These are phyloP conservation scores for Pseudochaenichthys georgianus DNA, from an alignment of 2,797 vertebrate species.

Conservation along the genomic window DNA sequence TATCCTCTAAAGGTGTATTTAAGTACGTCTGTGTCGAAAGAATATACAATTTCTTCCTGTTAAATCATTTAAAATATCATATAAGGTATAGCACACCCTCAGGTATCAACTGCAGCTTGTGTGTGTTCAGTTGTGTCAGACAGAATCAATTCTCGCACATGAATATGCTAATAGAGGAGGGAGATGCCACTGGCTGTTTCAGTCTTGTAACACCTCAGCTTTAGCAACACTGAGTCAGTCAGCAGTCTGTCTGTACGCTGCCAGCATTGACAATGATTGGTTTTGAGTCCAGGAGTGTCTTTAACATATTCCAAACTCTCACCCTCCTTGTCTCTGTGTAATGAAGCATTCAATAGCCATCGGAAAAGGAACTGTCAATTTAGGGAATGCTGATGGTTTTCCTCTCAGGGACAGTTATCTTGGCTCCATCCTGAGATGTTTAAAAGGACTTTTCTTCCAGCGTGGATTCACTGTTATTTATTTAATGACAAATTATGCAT, in stretches of 20 bases:
- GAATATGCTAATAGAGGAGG: constrained; percentile 73
- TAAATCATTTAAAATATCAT: constrained; percentile 40
- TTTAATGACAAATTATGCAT: background rate
- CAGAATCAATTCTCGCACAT: constrained; percentile 56
- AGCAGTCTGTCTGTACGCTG: constrained; percentile 66
- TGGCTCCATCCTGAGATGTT: constrained; percentile 4
- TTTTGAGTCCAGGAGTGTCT: constrained; percentile 47
- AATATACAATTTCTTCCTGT: constrained; percentile 5
- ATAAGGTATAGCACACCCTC: constrained; percentile 32
- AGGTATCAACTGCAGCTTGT: constrained; percentile 44
- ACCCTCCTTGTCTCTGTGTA: constrained; percentile 20
- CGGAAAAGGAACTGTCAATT: constrained; percentile 22
- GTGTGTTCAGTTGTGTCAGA: constrained; percentile 55
- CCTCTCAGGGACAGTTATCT: constrained; percentile 4
- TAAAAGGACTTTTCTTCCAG: background rate
- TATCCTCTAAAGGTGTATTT: constrained; percentile 15
- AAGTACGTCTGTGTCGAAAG: constrained; percentile 9
- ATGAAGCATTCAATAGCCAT: constrained; percentile 34
- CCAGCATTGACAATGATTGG: constrained; percentile 58
- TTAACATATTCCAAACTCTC: constrained; percentile 47
- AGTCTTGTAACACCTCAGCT: constrained; percentile 62
- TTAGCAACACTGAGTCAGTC: constrained; percentile 60
- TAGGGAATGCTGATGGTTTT: constrained; percentile 19
- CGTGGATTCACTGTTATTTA: background rate
- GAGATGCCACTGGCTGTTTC: constrained; percentile 64